These are phyloP conservation scores for Clunio marinus DNA, from an alignment of 2,888 invertebrate species.

Conservation along the genomic window DNA sequence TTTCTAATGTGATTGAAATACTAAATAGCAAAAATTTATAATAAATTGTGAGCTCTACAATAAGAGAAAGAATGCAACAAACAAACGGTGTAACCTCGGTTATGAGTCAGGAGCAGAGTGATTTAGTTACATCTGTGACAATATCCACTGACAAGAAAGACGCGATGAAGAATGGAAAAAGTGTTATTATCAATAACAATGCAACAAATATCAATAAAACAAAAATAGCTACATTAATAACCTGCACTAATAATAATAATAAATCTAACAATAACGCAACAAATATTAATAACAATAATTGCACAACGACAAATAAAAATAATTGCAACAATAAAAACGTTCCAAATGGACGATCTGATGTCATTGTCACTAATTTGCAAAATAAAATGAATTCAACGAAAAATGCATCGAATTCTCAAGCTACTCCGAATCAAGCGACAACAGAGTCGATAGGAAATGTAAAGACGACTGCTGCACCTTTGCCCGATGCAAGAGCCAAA, in stretches of 20 bases:
- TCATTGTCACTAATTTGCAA: conserved; percentile 42
- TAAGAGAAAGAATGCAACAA: conserved; percentile 38
- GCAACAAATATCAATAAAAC: conserved; percentile 40
- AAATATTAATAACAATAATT: conserved; percentile 28
- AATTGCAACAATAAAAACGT: conserved; percentile 29
- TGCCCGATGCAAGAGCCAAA: conserved; percentile 56
- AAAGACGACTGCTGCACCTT: conserved; percentile 45
- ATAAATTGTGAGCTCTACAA: not conserved
- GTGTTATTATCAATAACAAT: conserved; percentile 41
- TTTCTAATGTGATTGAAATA: conserved; percentile 13
- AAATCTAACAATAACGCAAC: conserved; percentile 32
- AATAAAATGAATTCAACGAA: conserved; percentile 36
- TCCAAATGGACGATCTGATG: conserved; percentile 43
- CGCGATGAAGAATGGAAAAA: conserved; percentile 42
- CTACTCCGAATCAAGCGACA: conserved; percentile 38
- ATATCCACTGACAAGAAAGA: conserved; percentile 40
- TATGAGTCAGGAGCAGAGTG: conserved; percentile 41
- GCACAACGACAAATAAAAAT: conserved; percentile 41
- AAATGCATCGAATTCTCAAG: conserved; percentile 40
- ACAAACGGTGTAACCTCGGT: conserved; percentile 41
- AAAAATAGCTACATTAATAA: conserved; percentile 40
- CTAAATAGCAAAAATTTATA: not conserved
- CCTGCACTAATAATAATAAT: conserved; percentile 26
- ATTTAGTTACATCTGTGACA: conserved; percentile 43
- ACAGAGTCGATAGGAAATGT: conserved; percentile 41